Conservation (phyloP, 2,113 vertebrate species). For the Arizona elegans region DNA sequence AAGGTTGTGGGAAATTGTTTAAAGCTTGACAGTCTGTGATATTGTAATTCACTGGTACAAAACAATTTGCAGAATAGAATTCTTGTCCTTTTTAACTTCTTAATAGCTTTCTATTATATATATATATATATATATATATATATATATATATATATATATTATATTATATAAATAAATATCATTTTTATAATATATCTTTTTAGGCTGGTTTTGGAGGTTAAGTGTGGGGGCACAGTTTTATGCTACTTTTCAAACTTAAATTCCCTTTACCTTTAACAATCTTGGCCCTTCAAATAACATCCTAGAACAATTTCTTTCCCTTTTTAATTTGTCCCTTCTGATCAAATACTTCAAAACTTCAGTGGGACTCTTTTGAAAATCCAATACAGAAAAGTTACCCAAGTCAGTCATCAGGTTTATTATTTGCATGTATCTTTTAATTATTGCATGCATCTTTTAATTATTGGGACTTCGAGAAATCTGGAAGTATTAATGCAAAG, state of each 20-base stretch:
- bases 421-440: neutral
- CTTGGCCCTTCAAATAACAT: neutral
- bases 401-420: neutral
- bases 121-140: too few species aligned
- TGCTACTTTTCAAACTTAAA: neutral
- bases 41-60: neutral
- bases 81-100: neutral
- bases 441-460: neutral
- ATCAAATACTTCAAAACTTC: neutral
- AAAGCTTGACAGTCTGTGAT: neutral
- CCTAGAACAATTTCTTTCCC: neutral
- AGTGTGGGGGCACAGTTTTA: neutral
- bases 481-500: neutral
- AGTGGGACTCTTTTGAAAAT: neutral
- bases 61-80: slow-evolving; percentile 20
- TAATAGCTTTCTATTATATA: neutral
- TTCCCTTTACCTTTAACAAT: neutral
- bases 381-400: neutral
- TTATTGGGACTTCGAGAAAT: neutral
- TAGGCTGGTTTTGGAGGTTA: neutral
- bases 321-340: neutral
- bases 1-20: slow-evolving; percentile 21
- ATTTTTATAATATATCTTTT: neutral
- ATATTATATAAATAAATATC: too few species aligned
- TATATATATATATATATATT: too few species aligned